Evolutionary conservation across 2,797 vertebrate species (phyloP), one percentile per base, ranked within the genome.

Genomic region (Lycodopsis pacificus): DNA sequence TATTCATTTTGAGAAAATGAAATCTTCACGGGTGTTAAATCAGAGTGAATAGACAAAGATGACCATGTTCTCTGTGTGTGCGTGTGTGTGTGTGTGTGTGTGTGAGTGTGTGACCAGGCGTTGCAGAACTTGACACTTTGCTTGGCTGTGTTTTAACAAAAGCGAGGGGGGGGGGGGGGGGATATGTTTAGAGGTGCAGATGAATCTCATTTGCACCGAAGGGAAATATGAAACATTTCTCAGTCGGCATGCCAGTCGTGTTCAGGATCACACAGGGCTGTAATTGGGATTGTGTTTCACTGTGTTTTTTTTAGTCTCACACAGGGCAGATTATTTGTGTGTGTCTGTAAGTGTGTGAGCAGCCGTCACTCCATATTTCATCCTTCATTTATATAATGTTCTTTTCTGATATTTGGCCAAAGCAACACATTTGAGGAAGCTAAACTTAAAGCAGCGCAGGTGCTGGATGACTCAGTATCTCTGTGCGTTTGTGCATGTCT

Each of bases 1-100:
- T 91, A 95, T 94, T 95, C 88, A 94, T 95, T 90, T 87, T 84
- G 81, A 80, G 88, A 92, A 94, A 94, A 94, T 93, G 80, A 91
- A 95, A 94, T 93, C 89, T 92, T 94, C 89, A 93, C 83, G 73
- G 79, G 88, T 91, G 88, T 92, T 91, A 87, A 93, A 89, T 85
- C 82, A 61, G 80, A 84, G 65, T 44, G 69, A 77, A 57, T 68
- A 82, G 36, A 36, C 73, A 63, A 56, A 74, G 74, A 84, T 81
- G 88, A 86, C 80, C 76, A 64, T 76, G 80, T 91, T 86, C 67
- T 71, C 63, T 82, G 65, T 76, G 27, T 25, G 17, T 44, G 57
- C 44, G 30, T 71, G 67, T 74, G 79, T 73, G 70, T 44, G 65
- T 53, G 48, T 54, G 46, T 77, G 80, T 73, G 46, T 51, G 73